Evolutionary conservation across 2,888 invertebrate species (phyloP), one percentile per base, ranked within the genome.

Genomic region (Anorthoa munda): DNA sequence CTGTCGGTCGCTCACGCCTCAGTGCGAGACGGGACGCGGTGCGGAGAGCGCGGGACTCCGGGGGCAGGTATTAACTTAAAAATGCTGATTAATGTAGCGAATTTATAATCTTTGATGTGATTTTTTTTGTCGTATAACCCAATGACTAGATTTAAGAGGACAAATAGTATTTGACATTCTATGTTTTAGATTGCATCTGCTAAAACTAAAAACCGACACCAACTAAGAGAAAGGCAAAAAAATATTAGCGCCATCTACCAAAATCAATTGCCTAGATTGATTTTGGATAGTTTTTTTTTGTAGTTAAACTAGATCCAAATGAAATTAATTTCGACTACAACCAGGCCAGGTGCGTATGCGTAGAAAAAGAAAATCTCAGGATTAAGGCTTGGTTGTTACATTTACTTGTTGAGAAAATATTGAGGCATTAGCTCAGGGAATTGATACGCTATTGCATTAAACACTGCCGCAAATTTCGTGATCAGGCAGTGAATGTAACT

Each of bases 21-120:
- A 79, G 84, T 83, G 81, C 21, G 74, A 26, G 31, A 3, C 83
- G 39, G 64, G 31, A 60, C 79, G 51, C 65, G 45, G 71, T 9
- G 58, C 23, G 26, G 71, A n/a, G 73, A 12, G 60, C 64, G 59
- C 55, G 84, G 66, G 66, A 46, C 23, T 15, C 26, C 23, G 31
- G 18, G 50, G 45, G 12, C 78, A 78, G 71, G 78, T 77, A 82
- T 13, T 26, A 4, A 48, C 23, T 73, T 12, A 9, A 9, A 56
- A 18, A 17, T 17, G 2, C 2, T 17, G 7, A 26, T 23, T n/a
- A 71, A 50, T 21, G 13, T 56, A 39, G 1, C 45, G 15, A n/a
- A 26, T 23, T 31, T 17, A n/a, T 48, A 11, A 15, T 72, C 26
- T 12, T 46, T 26, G 3, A 1, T 59, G 31, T 18, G 26, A 1